phyloP scores from a whole-genome alignment of 2,113 vertebrate genomes.

The Brevimyrus niger region DNA sequence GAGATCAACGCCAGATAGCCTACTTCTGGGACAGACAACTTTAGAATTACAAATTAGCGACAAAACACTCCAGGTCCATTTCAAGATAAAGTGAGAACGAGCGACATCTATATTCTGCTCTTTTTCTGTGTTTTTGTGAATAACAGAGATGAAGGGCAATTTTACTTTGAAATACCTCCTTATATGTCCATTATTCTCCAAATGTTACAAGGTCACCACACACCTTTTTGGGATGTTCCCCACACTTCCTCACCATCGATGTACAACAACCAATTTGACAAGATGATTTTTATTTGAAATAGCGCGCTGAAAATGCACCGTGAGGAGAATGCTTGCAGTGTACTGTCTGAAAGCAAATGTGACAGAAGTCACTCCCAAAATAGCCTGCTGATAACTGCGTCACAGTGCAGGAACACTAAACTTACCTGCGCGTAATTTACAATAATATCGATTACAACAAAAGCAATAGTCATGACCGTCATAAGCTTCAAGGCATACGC shows the following conservation, averaged over 20 bases:
- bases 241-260: background rate
- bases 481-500: background rate
- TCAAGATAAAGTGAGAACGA: background rate
- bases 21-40: background rate
- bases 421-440: background rate
- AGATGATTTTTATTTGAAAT: background rate
- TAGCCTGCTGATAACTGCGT: background rate
- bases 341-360: background rate
- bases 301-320: background rate
- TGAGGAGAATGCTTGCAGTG: background rate
- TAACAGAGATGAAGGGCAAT: background rate
- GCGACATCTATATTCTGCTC: background rate
- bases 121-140: background rate
- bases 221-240: background rate
- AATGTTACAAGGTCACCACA: background rate
- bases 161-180: background rate
- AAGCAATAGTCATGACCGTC: background rate
- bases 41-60: background rate
- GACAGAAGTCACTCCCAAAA: background rate
- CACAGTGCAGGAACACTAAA: background rate
- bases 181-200: background rate
- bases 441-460: background rate
- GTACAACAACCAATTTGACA: background rate
- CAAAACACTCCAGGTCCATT: background rate
- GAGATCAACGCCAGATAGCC: background rate